Conservation (phyloP, 2,797 vertebrate species). For the Ispidina lecontei region DNA sequence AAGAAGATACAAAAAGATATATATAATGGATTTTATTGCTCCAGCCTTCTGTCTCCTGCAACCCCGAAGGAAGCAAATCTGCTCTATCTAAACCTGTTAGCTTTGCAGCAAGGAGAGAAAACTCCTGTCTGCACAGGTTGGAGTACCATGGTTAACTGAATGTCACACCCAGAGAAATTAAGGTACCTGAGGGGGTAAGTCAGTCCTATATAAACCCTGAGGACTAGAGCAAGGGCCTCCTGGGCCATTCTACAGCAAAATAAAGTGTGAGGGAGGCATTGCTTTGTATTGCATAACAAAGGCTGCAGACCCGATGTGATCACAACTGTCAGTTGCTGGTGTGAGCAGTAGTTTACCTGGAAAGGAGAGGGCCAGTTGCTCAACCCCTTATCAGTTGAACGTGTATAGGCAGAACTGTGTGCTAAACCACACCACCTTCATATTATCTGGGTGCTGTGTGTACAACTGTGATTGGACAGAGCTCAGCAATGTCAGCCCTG, state of each 20-base stretch:
- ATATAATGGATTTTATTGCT: slow-evolving; percentile 74
- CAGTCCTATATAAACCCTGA: neutral
- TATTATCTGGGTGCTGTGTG: neutral
- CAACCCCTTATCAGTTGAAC: neutral
- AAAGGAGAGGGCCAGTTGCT: neutral
- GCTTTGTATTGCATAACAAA: neutral
- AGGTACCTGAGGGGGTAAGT: neutral
- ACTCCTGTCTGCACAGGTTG: neutral
- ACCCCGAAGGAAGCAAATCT: slow-evolving; percentile 11
- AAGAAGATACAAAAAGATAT: slow-evolving; percentile 71
- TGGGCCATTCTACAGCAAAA: neutral
- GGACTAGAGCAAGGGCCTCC: neutral
- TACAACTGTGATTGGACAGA: neutral
- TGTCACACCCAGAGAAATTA: neutral
- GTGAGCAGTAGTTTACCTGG: neutral
- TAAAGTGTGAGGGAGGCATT: neutral
- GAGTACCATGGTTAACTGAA: neutral
- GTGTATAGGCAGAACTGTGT: neutral
- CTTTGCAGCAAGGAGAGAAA: slow-evolving; percentile 33
- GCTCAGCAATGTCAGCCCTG: no score
- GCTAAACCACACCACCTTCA: neutral
- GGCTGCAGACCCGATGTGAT: neutral
- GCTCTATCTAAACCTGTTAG: slow-evolving; percentile 38
- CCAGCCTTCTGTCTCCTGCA: slow-evolving; percentile 1
- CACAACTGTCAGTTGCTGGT: neutral